Evolutionary conservation across 2,888 invertebrate genomes (phyloP).

Genomic region (Caenorhabditis becei): DNA sequence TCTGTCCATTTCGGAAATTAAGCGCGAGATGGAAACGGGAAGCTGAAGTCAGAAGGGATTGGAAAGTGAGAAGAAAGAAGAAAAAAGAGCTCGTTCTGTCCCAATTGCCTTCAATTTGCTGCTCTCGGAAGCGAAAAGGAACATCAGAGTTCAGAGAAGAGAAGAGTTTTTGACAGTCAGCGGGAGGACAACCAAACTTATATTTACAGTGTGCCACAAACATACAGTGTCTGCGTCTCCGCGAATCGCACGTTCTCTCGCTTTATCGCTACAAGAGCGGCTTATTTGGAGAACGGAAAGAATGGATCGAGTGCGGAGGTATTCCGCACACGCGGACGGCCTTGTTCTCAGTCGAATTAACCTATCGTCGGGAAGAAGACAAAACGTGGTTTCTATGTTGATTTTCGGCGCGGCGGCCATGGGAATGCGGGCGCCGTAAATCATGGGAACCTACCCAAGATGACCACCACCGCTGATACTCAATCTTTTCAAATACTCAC

Average conservation of each 20-base stretch:
- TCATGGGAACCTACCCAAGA: slow-evolving; percentile 37
- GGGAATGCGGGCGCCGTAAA: slow-evolving; percentile 32
- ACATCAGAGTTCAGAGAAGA: slow-evolving; percentile 10
- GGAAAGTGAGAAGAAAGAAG: slow-evolving; percentile 15
- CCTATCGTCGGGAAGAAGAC: slow-evolving; percentile 20
- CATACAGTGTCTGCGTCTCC: slow-evolving; percentile 30
- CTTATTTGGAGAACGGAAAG: slow-evolving; percentile 33
- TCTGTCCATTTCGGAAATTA: slow-evolving; percentile 40
- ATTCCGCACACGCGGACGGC: slow-evolving; percentile 36
- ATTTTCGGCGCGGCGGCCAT: slow-evolving; percentile 15
- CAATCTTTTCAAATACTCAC: slow-evolving; percentile 43
- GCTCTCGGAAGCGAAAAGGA: slow-evolving; percentile 6
- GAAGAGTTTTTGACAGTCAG: slow-evolving; percentile 41
- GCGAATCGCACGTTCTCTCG: neutral
- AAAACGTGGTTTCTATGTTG: slow-evolving; percentile 16
- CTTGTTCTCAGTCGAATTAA: slow-evolving; percentile 60
- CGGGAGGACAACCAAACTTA: slow-evolving; percentile 13
- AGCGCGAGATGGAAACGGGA: slow-evolving; percentile 7
- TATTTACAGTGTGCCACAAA: slow-evolving; percentile 52
- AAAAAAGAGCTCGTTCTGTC: slow-evolving; percentile 11
- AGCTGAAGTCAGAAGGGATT: neutral
- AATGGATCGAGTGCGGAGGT: slow-evolving; percentile 27
- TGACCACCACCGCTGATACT: slow-evolving; percentile 24
- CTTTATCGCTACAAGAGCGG: neutral
- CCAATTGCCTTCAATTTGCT: slow-evolving; percentile 28